Base-by-base conservation (phyloP, 2,113 vertebrate genomes). In the Plecotus auritus region DNA sequence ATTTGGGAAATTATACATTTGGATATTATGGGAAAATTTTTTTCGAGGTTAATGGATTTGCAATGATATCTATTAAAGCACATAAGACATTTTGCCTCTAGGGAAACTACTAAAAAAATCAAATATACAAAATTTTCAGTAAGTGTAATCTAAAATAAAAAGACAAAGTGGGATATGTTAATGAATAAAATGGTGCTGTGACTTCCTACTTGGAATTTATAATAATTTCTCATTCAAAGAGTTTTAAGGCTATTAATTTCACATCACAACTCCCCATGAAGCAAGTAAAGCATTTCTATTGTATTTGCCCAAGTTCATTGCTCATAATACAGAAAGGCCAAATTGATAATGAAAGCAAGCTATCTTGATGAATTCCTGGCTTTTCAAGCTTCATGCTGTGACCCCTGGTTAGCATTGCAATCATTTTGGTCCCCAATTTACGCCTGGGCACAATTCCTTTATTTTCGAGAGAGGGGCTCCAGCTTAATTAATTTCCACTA, bases 1-100 rank as follows among this genome's bases (percentile, higher is more conserved):
- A 97, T 97, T 97, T 97, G 70, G 88, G 91, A 96, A 96, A 98
- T 97, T 97, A 92, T 95, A 91, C 96, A 95, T 96, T 97, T 96
- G 78, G 64, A 93, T 96, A 85, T 97, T 94, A 93, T 72, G 47
- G 73, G 59, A 12, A 12, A 81, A 70, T 66, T 85, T 96, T 95
- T 95, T 96, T 64, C 74, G 92, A 51, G 49, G 59, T 88, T 96
- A 97, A 97, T 97, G 95, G 95, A 97, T 97, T 96, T 95, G 59
- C 93, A 96, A 51, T 96, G 95, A 93, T 96, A 97, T 96, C 97
- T 97, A 93, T 96, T 96, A 96, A 96, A 95, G 93, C 85, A 92
- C 74, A 91, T 86, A 95, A 95, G 95, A 93, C 78, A 91, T 96
- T 96, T 95, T 95, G 95, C 97, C 97, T 96, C 92, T 76, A 96